These are phyloP conservation scores for Sebastolobus altivelis DNA, from an alignment of 2,797 vertebrate species.

Conservation along the genomic window DNA sequence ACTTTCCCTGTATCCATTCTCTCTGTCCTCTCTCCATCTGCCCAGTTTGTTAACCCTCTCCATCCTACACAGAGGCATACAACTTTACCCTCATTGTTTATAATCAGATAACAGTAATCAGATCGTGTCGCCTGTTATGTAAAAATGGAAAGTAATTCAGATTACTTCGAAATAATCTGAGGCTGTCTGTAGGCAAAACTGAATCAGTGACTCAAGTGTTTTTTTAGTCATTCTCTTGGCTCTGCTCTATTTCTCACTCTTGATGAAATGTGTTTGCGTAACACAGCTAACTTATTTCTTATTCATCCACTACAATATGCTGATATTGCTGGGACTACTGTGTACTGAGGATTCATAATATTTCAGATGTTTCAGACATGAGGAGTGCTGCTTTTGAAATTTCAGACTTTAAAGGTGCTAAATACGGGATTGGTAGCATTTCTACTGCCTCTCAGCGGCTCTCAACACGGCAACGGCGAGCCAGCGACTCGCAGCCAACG, in stretches of 20 bases:
- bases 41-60: constrained; percentile 15
- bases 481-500: too few species aligned
- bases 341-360: too few species aligned
- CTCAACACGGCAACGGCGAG: too few species aligned
- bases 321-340: too few species aligned
- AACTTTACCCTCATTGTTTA: neutral
- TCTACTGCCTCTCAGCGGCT: too few species aligned
- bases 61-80: neutral
- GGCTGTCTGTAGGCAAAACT: constrained; percentile 6
- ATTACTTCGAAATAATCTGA: neutral
- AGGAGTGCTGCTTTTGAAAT: too few species aligned
- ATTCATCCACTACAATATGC: too few species aligned
- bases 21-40: constrained; percentile 28
- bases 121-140: neutral
- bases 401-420: too few species aligned
- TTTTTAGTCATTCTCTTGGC: neutral
- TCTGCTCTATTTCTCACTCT: neutral
- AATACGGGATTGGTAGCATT: too few species aligned
- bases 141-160: neutral
- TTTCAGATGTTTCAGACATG: too few species aligned
- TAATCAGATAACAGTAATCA: neutral
- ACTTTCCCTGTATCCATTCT: constrained; percentile 27
- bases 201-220: neutral
- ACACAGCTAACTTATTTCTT: neutral
- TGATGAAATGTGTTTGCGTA: neutral